Evolutionary conservation across 2,797 vertebrate species (phyloP), one percentile per base, ranked within the genome.

Genomic region (Pantherophis vulpinus): DNA sequence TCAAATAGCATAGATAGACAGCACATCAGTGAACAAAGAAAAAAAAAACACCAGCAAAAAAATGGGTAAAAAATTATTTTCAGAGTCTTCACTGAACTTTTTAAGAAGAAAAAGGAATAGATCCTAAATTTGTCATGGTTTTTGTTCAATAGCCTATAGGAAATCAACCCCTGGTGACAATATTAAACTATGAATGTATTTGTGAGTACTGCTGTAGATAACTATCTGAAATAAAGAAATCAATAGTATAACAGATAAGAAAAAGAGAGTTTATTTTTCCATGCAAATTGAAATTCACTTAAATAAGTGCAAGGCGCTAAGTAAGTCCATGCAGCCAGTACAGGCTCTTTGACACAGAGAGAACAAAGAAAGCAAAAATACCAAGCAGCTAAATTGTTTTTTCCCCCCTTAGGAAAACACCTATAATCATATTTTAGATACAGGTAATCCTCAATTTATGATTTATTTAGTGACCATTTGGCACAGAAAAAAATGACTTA

Each of bases 181-280:
- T 91, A 95, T 96, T 96, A 95, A 95, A 92, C 94, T 94, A 94
- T n/a, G 87, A 95, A 96, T 92, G 93, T 86, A 88, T 94, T 95
- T 95, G 88, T 92, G 92, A 95, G 94, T 91, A 94, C 89, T 87
- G 93, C 79, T 94, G 91, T 93, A 96, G 95, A 96, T 94, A 96
- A 95, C 93, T 95, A 97, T 93, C 96, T 96, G 94, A 95, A 96
- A 94, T 90, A 95, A 74, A 54, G 95, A 96, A 95, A 96, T 97
- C 95, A 96, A 95, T 96, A 96, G 93, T 16, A 42, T 20, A 96
- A 95, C 94, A 97, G 95, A 96, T 95, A 95, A 94, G 91, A 1
- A 95, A 93, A 95, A 91, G 91, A 93, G 90, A 96, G 86, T 95
- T 95, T 95, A 96, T 96, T 95, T 95, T 94, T 91, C 8, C 93